A percentile compares a stretch with the other conserved stretches of the same genome.
These are phyloP conservation scores for Acrobeloides nanus DNA, from an alignment of 2,888 invertebrate species.

Conservation along the genomic window DNA sequence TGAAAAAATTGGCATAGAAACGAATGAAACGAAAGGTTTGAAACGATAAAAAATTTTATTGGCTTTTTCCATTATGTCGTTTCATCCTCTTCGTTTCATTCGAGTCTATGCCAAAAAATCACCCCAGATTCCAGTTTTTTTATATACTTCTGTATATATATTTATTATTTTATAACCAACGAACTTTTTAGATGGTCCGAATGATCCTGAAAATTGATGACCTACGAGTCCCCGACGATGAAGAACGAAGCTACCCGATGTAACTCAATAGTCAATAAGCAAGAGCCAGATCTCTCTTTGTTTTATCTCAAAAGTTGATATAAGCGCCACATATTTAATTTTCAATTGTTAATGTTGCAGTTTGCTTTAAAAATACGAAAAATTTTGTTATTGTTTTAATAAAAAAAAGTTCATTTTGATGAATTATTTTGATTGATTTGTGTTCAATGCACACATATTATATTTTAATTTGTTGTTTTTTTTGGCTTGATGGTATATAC, in stretches of 20 bases:
- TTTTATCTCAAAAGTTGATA: neutral
- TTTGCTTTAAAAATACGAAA: neutral
- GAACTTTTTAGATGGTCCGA: conserved; percentile 67
- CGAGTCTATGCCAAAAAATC: too few species aligned
- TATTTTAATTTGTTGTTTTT: too few species aligned
- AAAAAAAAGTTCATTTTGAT: too few species aligned
- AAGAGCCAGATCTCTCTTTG: conserved; percentile 2
- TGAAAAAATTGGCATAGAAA: too few species aligned
- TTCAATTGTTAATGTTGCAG: neutral
- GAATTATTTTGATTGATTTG: too few species aligned
- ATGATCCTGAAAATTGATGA: conserved; percentile 99
- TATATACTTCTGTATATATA: too few species aligned
- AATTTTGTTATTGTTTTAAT: neutral
- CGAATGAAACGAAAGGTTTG: too few species aligned
- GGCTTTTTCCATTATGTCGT: conserved; percentile 1
- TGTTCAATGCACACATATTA: too few species aligned
- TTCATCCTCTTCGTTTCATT: conserved; percentile 1
- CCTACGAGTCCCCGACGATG: conserved; percentile 65
- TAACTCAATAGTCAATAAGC: conserved; percentile 6
- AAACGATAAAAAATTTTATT: neutral
- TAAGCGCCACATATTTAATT: conserved; percentile 4
- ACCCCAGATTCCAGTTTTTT: too few species aligned
- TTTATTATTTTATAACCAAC: too few species aligned
- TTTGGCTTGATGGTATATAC: too few species aligned
- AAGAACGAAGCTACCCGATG: conserved; percentile 25